Percentiles rank a stretch among this genome's conserved stretches.
These are phyloP conservation scores for Panthera leo DNA, from an alignment of 2,113 vertebrate species.

Conservation along the genomic window DNA sequence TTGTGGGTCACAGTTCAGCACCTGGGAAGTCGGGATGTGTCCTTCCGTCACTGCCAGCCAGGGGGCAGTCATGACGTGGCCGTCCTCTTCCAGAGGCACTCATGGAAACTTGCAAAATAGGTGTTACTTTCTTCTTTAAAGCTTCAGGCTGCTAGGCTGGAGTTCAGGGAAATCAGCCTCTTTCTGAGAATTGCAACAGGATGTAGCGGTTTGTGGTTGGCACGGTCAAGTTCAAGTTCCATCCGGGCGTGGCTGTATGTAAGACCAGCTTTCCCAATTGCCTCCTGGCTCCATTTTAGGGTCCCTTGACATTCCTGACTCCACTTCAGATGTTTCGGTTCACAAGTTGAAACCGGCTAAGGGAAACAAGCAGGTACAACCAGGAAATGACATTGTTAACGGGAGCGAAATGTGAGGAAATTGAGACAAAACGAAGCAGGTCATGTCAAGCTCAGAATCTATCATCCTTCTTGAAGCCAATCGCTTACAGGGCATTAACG, in stretches of 20 bases:
- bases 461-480: neutral
- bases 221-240: neutral
- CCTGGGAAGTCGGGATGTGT: neutral
- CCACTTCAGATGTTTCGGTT: neutral
- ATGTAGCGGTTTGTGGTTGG: neutral
- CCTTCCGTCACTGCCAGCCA: neutral
- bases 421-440: constrained; percentile 32
- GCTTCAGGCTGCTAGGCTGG: neutral
- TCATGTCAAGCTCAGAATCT: constrained; percentile 34
- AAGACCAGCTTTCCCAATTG: neutral
- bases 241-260: neutral
- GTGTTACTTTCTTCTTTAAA: neutral
- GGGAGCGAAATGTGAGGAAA: neutral
- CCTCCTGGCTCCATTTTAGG: neutral
- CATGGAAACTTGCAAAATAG: neutral
- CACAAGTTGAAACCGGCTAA: neutral
- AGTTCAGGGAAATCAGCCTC: neutral
- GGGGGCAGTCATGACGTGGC: neutral
- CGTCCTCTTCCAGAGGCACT: neutral
- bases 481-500: neutral
- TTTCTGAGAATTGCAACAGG: neutral
- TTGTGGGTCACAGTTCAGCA: neutral
- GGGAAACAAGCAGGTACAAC: neutral
- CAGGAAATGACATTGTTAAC: neutral
- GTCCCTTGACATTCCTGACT: neutral